These are phyloP conservation scores for Penaeus monodon DNA, from an alignment of 2,888 invertebrate species.

Conservation along the genomic window DNA sequence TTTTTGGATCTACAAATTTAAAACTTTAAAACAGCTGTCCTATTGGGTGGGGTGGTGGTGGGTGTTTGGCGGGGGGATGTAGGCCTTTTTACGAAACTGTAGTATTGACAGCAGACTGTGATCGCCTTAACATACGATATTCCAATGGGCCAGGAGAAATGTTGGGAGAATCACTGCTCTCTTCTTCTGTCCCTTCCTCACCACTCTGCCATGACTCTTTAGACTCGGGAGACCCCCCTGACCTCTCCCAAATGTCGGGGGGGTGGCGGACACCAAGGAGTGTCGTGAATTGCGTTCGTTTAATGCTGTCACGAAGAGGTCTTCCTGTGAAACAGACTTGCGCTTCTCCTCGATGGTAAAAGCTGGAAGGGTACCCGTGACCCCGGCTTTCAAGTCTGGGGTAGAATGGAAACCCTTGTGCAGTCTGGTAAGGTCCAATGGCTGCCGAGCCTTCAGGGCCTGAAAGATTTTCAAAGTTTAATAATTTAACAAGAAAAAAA, in stretches of 20 bases:
- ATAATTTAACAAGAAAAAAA: too few species aligned
- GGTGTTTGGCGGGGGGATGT: conserved; percentile 84
- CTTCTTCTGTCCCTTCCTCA: conserved; percentile 54
- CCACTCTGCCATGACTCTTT: conserved; percentile 53
- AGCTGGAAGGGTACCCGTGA: conserved; percentile 27
- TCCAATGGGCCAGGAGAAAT: conserved; percentile 56
- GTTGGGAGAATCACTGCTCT: conserved; percentile 57
- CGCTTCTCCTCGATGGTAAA: conserved; percentile 56
- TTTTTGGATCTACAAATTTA: conserved; percentile 63
- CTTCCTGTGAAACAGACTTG: conserved; percentile 74
- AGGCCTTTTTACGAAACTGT: conserved; percentile 68
- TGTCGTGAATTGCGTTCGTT: conserved; percentile 67
- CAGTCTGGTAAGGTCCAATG: conserved; percentile 69
- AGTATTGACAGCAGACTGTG: conserved; percentile 62
- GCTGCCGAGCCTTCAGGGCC: conserved; percentile 62
- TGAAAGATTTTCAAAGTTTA: conserved; percentile 12
- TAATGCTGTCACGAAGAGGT: conserved; percentile 69
- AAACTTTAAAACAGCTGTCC: conserved; percentile 76
- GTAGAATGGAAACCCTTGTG: conserved; percentile 90
- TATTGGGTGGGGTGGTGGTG: conserved; percentile 83
- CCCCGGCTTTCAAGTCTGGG: conserved; percentile 76
- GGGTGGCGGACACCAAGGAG: conserved; percentile 67
- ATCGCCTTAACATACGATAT: conserved; percentile 57
- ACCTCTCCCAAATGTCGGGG: conserved; percentile 52
- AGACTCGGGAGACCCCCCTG: conserved; percentile 57